phyloP scores from a whole-genome alignment of 2,888 invertebrate genomes.

The Hypercompe scribonia region DNA sequence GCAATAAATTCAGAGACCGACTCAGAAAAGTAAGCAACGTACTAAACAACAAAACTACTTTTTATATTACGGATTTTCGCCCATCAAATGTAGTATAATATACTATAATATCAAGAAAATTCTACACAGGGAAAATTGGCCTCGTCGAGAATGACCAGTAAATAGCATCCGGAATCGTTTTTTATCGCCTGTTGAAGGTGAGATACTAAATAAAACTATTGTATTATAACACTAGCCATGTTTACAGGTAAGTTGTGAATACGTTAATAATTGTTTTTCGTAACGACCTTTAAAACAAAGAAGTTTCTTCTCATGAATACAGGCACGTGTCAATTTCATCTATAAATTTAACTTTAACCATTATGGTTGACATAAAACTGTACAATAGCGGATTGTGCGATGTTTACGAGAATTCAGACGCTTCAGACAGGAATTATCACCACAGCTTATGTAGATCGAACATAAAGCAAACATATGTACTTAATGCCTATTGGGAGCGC shows the following conservation, averaged over 20 bases:
- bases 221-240: background rate
- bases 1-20: too few species aligned
- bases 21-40: too few species aligned
- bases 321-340: background rate
- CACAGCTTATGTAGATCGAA: too few species aligned
- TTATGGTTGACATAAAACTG: background rate
- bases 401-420: too few species aligned
- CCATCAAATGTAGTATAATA: background rate
- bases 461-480: too few species aligned
- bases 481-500: too few species aligned
- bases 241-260: background rate
- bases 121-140: background rate
- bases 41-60: too few species aligned
- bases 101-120: background rate
- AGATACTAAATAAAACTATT: background rate
- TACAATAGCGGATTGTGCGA: background rate
- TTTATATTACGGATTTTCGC: too few species aligned
- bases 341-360: background rate
- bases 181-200: background rate
- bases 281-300: background rate
- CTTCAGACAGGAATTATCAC: too few species aligned
- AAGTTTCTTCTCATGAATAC: background rate
- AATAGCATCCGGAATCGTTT: constrained; percentile 3
- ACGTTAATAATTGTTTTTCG: background rate
- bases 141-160: background rate